Evolutionary conservation across 2,797 vertebrate genomes (phyloP).

Genomic region (Pogonophryne albipinna): DNA sequence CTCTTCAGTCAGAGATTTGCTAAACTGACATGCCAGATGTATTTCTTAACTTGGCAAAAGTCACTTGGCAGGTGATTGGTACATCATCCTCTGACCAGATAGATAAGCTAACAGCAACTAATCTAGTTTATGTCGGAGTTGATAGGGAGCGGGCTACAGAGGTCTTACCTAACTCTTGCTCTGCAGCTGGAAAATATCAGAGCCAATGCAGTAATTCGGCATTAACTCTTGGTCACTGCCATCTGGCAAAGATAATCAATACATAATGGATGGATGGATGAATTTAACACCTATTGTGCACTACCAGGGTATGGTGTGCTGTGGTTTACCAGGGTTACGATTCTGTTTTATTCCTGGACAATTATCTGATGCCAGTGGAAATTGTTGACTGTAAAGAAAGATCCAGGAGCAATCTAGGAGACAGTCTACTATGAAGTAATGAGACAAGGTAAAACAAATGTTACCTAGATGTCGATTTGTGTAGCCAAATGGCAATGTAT

Average conservation of each 20-base stretch:
- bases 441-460: slow-evolving; percentile 6
- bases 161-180: neutral
- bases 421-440: slow-evolving; percentile 11
- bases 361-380: neutral
- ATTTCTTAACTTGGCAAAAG: too few species aligned
- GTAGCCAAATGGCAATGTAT: too few species aligned
- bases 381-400: neutral
- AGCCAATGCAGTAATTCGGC: neutral
- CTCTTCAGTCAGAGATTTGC: neutral
- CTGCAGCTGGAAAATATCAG: neutral
- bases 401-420: neutral
- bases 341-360: neutral
- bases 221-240: neutral
- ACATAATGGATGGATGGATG: neutral
- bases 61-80: too few species aligned
- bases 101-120: too few species aligned
- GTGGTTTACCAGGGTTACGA: too few species aligned
- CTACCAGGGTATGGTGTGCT: neutral
- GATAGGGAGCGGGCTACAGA: neutral
- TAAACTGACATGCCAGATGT: too few species aligned
- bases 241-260: neutral
- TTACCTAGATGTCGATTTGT: neutral
- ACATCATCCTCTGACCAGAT: too few species aligned
- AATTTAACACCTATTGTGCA: neutral
- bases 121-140: too few species aligned